Conservation (phyloP, 2,113 vertebrate genomes). For the Aegotheles bennettii region DNA sequence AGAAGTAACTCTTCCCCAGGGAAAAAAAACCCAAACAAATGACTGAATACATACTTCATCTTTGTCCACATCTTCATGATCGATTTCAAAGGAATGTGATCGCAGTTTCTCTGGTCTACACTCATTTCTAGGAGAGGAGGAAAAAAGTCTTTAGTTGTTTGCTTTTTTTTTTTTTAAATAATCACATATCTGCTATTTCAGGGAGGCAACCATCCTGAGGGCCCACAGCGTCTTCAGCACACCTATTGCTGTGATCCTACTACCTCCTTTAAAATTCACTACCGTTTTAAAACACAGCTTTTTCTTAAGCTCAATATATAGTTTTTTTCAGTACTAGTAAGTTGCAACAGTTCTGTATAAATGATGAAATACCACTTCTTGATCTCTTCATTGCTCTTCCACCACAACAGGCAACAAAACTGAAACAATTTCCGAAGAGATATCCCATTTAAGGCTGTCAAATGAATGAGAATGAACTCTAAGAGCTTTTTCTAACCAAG, state of each 20-base stretch:
- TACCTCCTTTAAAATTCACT: background rate
- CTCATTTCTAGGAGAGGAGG: constrained; percentile 75
- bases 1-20: background rate
- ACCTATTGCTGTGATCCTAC: background rate
- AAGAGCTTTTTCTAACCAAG: background rate
- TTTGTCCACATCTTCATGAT: constrained; percentile 95
- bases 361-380: background rate
- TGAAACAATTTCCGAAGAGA: background rate
- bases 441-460: background rate
- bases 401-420: background rate
- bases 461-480: background rate
- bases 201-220: background rate
- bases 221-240: background rate
- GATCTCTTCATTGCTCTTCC: background rate
- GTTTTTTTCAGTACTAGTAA: background rate
- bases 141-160: background rate
- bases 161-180: background rate
- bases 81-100: constrained; percentile 95
- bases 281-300: background rate
- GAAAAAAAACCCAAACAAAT: background rate
- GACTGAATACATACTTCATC: constrained; percentile 84
- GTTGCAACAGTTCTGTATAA: background rate
- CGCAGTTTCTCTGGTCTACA: constrained; percentile 91
- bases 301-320: background rate
- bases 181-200: background rate